A percentile compares a stretch with the other conserved stretches of the same genome.
Evolutionary conservation across 2,888 invertebrate species (phyloP).

Genomic region (Idaea dimidiata): DNA sequence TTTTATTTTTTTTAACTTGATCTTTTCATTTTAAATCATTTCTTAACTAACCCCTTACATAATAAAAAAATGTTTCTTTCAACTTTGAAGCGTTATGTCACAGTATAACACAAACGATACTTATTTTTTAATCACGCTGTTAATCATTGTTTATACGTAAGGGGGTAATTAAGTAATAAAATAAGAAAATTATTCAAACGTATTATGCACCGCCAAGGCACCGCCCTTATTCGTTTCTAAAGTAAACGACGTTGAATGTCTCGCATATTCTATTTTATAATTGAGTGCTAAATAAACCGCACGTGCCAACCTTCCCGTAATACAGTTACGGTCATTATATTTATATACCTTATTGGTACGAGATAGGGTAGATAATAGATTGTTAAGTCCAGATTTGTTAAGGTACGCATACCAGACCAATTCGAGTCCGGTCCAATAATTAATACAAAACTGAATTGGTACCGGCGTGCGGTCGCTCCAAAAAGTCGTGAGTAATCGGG

Average conservation of each 20-base stretch:
- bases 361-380: constrained; percentile 7
- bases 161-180: not conserved
- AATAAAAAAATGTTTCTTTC: too few relatives aligned
- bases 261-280: constrained; percentile 27
- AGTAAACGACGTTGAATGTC: constrained; percentile 21
- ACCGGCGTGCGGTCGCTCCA: constrained; percentile 19
- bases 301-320: constrained; percentile 22
- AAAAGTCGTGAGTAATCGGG: constrained; percentile 12
- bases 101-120: too few relatives aligned
- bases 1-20: too few relatives aligned
- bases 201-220: constrained; percentile 15
- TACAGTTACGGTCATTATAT: not conserved
- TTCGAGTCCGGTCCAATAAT: constrained; percentile 31
- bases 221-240: constrained; percentile 21
- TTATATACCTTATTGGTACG: not conserved
- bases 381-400: constrained; percentile 9
- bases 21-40: too few relatives aligned
- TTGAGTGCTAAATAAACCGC: constrained; percentile 27
- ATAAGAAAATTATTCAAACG: constrained; percentile 20
- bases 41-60: too few relatives aligned
- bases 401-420: constrained; percentile 29
- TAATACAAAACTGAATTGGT: constrained; percentile 28
- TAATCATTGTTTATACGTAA: too few relatives aligned
- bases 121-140: too few relatives aligned
- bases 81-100: too few relatives aligned